Conservation (phyloP, 2,113 vertebrate genomes). For the human (Homo sapiens) region GRCh38 chr16:75058501-75059000, state of each 20-base stretch:
- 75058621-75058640: not conserved
- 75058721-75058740: not conserved
- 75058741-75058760: not conserved
- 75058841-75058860: not conserved
- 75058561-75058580: not conserved
- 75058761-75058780: not conserved
- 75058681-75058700: not conserved
- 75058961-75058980: slow-evolving; percentile 20
- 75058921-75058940: not conserved
- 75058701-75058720: not conserved
- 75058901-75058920: not conserved
- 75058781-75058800: not conserved
- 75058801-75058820: not conserved
- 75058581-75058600: not conserved
- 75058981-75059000: not conserved
- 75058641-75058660: not conserved
- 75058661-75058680: not conserved
- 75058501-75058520: not conserved
- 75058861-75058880: not conserved
- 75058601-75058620: not conserved
- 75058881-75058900: not conserved
- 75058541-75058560: not conserved
- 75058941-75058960: not conserved
- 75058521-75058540: not conserved
- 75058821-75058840: not conserved